Evolutionary conservation across 2,113 vertebrate genomes (phyloP), one percentile per base, ranked within the genome.

Genomic region (Falco punctatus): DNA sequence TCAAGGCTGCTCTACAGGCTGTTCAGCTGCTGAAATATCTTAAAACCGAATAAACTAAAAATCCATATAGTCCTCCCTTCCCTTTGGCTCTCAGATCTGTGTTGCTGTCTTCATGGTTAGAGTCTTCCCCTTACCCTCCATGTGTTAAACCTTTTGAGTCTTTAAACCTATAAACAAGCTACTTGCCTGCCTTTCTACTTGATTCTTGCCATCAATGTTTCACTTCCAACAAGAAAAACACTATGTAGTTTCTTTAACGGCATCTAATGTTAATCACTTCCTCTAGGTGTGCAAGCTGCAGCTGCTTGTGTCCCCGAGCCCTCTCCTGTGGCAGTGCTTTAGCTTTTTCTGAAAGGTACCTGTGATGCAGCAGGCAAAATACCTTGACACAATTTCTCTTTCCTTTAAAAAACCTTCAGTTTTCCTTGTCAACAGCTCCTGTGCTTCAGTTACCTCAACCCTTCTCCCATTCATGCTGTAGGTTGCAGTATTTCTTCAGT

Each of bases 401-500:
- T 65, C 26, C 32, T 78, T 78, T 71, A 66, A 84, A 83, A 92
- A 91, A 10, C 4, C 24, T 66, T 57, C n/a, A 2, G 6, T 74
- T 91, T 83, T 84, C 80, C 42, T 54, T 81, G 64, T 88, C 82
- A 93, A 57, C 59, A 83, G 21, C 46, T 91, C 19, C 88, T 78
- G 51, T 0, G 0, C 27, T 70, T 96, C 55, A 78, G 84, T 84
- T 73, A 88, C 86, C 32, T 93, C 72, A 90, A 27, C 9, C n/a
- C 9, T 86, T 49, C 55, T 90, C 67, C n/a, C 22, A 86, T 94
- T 90, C 64, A 42, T 62, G 48, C 59, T 87, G 81, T 67, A 94
- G 84, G 51, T 79, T 96, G 54, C 67, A 83, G 33, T 66, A 83
- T 92, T 94, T 83, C 79, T 83, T 66, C 88, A 81, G 86, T 83